These are phyloP conservation scores for Netelia melanura DNA, from an alignment of 2,888 invertebrate species.

Conservation along the genomic window DNA sequence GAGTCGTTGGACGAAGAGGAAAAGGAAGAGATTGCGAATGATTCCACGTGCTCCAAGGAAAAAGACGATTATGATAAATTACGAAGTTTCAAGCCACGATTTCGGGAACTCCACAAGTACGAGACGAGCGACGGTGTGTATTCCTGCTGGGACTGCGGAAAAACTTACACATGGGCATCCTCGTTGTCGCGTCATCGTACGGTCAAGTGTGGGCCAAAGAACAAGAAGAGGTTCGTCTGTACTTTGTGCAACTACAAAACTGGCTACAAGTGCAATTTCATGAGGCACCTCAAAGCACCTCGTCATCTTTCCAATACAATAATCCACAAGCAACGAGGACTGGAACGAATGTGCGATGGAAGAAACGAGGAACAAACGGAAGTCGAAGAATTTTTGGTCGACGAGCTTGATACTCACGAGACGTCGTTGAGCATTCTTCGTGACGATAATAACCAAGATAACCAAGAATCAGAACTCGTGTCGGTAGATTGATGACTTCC, in stretches of 20 bases:
- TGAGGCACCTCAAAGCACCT: constrained; percentile 66
- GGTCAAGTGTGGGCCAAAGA: constrained; percentile 68
- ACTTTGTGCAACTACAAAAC: constrained; percentile 64
- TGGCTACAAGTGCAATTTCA: constrained; percentile 67
- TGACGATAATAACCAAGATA: background rate
- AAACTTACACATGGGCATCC: constrained; percentile 67
- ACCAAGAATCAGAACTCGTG: background rate
- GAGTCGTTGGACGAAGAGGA: background rate
- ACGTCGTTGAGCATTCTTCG: background rate
- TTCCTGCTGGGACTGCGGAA: constrained; percentile 69
- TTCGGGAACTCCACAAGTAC: constrained; percentile 64
- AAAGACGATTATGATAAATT: constrained; percentile 9
- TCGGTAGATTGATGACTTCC: constrained; percentile 6
- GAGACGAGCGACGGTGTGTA: constrained; percentile 58
- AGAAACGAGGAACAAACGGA: background rate
- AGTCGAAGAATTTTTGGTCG: background rate
- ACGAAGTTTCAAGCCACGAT: constrained; percentile 56
- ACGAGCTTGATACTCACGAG: background rate
- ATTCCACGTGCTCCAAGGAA: background rate
- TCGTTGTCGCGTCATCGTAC: constrained; percentile 70
- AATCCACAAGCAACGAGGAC: background rate
- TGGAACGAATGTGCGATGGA: background rate
- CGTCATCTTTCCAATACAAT: constrained; percentile 62
- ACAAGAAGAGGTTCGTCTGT: constrained; percentile 67
- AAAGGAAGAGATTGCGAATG: constrained; percentile 23